A percentile compares a stretch with the other conserved stretches of the same genome.
These are phyloP conservation scores for Phalera bucephala DNA, from an alignment of 2,888 invertebrate genomes.

Conservation along the genomic window DNA sequence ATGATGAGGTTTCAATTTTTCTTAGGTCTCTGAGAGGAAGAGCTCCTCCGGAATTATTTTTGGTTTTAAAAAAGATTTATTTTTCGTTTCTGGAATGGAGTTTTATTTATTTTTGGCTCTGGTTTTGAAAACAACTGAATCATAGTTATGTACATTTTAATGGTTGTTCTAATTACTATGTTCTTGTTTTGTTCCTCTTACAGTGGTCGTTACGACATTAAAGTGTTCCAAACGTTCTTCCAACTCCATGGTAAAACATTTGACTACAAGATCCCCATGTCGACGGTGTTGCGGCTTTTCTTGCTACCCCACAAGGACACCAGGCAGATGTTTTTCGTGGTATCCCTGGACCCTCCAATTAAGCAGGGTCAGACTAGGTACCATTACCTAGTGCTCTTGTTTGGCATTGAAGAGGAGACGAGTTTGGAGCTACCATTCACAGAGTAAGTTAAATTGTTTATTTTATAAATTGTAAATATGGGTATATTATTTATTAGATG, in stretches of 20 bases:
- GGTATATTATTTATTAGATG: too few relatives aligned
- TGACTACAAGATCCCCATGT: slow-evolving; percentile 99
- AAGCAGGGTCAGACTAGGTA: slow-evolving; percentile 99
- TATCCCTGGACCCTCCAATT: slow-evolving; percentile 98
- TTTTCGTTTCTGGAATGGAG: too few relatives aligned
- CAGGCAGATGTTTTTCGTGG: slow-evolving; percentile 99
- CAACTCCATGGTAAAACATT: slow-evolving; percentile 97
- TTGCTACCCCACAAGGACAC: slow-evolving; percentile 98
- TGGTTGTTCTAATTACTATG: neutral
- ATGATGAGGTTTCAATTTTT: too few relatives aligned
- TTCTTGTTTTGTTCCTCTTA: slow-evolving; percentile 49
- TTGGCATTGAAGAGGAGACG: slow-evolving; percentile 97
- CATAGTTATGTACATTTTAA: slow-evolving; percentile 2
- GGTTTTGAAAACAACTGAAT: too few relatives aligned
- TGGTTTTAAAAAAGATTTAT: too few relatives aligned
- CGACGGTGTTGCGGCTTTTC: slow-evolving; percentile 96
- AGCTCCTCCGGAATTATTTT: too few relatives aligned
- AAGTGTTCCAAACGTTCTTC: slow-evolving; percentile 90
- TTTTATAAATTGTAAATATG: too few relatives aligned
- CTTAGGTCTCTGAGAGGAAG: too few relatives aligned
- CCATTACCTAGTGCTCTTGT: slow-evolving; percentile 96
- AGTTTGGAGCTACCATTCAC: slow-evolving; percentile 95
- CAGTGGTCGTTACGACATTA: slow-evolving; percentile 98
- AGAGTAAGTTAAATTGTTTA: too few relatives aligned
- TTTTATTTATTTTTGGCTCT: too few relatives aligned